Percentiles rank a stretch among this genome's conserved stretches.
Evolutionary conservation across 1,140 invertebrate genomes (phyloP).

Genomic region (Charaxes varanes): DNA sequence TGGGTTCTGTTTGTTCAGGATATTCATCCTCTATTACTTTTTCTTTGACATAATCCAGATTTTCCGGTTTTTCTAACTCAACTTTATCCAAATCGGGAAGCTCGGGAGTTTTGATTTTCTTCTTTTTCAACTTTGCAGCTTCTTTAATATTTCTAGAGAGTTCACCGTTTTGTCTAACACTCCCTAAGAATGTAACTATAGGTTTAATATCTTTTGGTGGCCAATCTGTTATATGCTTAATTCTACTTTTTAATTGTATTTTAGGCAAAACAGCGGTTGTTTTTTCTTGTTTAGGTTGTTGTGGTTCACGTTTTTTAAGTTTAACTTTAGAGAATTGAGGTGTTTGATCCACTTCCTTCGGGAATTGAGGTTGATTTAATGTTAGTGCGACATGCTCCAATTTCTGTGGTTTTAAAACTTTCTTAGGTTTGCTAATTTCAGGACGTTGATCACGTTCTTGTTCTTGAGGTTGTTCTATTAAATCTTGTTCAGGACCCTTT

Average conservation of each 20-base stretch:
- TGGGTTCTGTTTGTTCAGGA: conserved; percentile 4
- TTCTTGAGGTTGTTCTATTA: no score
- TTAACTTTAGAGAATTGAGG: conserved; percentile 77
- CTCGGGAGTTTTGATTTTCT: conserved; percentile 70
- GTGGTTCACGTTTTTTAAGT: conserved; percentile 74
- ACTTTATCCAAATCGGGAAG: conserved; percentile 70
- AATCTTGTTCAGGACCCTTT: not conserved
- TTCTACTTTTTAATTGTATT: conserved; percentile 78
- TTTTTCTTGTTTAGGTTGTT: conserved; percentile 66
- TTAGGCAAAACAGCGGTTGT: conserved; percentile 75
- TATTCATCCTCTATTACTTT: conserved; percentile 25
- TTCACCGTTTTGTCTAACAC: conserved; percentile 77
- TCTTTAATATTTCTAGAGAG: conserved; percentile 82
- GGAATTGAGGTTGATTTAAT: conserved; percentile 59
- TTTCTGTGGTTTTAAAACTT: conserved; percentile 29
- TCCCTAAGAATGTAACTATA: conserved; percentile 67
- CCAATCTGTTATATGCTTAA: conserved; percentile 76
- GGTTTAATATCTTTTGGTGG: conserved; percentile 74
- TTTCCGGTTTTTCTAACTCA: conserved; percentile 75
- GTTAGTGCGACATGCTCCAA: conserved; percentile 56
- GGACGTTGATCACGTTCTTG: no score
- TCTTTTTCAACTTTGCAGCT: conserved; percentile 78
- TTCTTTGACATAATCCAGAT: conserved; percentile 41
- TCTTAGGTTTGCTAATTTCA: not conserved
- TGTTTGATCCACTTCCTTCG: conserved; percentile 51